Conservation (phyloP, 1,140 invertebrate genomes). For the Macrotrachela quadricornifera region DNA sequence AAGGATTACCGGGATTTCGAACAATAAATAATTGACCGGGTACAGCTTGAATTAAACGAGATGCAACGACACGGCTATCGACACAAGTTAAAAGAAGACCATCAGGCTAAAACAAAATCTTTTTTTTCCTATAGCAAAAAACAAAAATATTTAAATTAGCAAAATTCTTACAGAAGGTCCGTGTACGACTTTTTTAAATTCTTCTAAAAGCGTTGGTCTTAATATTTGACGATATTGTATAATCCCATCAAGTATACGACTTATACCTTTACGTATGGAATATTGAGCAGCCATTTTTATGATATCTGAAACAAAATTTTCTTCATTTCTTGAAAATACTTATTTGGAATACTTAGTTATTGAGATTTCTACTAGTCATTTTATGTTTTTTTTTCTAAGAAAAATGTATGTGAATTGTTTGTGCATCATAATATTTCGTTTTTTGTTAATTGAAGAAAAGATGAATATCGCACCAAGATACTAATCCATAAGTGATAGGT, state of each 20-base stretch:
- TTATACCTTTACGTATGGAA: neutral
- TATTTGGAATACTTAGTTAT: too few relatives aligned
- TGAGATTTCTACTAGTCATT: too few relatives aligned
- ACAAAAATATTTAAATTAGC: too few relatives aligned
- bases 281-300: too few relatives aligned
- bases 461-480: too few relatives aligned
- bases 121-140: slow-evolving; percentile 33
- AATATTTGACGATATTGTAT: neutral
- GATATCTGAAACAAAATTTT: too few relatives aligned
- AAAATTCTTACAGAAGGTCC: neutral
- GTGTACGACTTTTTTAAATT: slow-evolving; percentile 4
- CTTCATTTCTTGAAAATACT: too few relatives aligned
- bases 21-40: slow-evolving; percentile 93
- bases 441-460: too few relatives aligned
- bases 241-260: slow-evolving; percentile 1
- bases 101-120: slow-evolving; percentile 41
- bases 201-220: neutral
- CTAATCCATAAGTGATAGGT: too few relatives aligned
- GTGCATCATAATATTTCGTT: too few relatives aligned
- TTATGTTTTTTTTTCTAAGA: too few relatives aligned
- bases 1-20: slow-evolving; percentile 53
- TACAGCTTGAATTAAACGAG: slow-evolving; percentile 74
- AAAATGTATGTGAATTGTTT: too few relatives aligned
- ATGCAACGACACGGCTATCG: slow-evolving; percentile 84
- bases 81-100: slow-evolving; percentile 89